A percentile compares a stretch with the other conserved stretches of the same genome.
phyloP scores from a whole-genome alignment of 2,888 invertebrate species.

The Carcina quercana region DNA sequence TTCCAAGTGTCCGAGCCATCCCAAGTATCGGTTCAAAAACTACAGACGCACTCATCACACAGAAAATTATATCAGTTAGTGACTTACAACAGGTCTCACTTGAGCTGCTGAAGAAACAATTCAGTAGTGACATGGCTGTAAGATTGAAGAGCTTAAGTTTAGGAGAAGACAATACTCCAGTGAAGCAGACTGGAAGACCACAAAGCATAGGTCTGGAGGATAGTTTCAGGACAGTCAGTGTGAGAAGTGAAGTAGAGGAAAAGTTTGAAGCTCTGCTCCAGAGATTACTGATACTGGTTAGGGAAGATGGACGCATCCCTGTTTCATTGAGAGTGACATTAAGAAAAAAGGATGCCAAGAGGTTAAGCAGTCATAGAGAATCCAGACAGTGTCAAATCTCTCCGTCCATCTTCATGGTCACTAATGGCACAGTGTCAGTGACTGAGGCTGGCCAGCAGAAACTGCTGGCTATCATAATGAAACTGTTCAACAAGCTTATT shows the following conservation, averaged over 20 bases:
- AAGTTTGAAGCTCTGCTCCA: constrained; percentile 80
- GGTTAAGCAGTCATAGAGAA: constrained; percentile 81
- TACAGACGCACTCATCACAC: constrained; percentile 75
- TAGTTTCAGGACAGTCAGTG: constrained; percentile 82
- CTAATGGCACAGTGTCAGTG: constrained; percentile 60
- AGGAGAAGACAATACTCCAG: constrained; percentile 83
- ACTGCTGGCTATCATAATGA: constrained; percentile 81
- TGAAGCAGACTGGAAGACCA: constrained; percentile 84
- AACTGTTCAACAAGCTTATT: constrained; percentile 82
- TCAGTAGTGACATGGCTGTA: constrained; percentile 80
- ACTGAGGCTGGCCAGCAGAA: constrained; percentile 76
- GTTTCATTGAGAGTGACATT: constrained; percentile 83
- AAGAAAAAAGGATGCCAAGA: constrained; percentile 80
- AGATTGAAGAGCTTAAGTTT: constrained; percentile 80
- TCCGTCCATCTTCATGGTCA: constrained; percentile 76
- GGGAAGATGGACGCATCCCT: constrained; percentile 86
- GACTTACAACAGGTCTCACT: constrained; percentile 78
- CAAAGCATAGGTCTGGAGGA: constrained; percentile 88
- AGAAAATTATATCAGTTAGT: constrained; percentile 78
- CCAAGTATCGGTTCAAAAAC: constrained; percentile 87
- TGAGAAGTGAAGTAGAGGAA: constrained; percentile 82
- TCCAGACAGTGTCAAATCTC: constrained; percentile 84
- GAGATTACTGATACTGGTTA: constrained; percentile 80
- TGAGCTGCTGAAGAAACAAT: constrained; percentile 75
- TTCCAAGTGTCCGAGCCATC: constrained; percentile 77